Evolutionary conservation across 1,140 invertebrate genomes (phyloP), one percentile per base, ranked within the genome.

Genomic region (Ephestia elutella): DNA sequence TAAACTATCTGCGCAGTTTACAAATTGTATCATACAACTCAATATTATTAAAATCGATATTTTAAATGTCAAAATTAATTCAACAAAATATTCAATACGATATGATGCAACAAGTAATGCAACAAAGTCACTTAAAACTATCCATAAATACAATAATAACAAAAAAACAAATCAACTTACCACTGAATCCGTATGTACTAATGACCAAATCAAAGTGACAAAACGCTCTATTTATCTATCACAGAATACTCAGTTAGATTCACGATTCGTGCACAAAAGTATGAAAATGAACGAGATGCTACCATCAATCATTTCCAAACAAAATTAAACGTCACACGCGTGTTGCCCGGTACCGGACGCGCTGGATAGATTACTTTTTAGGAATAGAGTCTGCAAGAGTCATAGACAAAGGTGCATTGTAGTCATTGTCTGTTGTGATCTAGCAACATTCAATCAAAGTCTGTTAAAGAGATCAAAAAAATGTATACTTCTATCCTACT

Each of bases 241-340:
- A 44, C 38, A 44, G 15, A 44, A 44, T 9, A 13, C 15, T 44
- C 38, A 44, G 38, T 51, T 56, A 61, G 49, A 49, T 54, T 19
- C 61, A 49, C 35, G 61, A 53, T 65, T 59, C 58, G 54, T 49
- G 57, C 62, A 73, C 63, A 65, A 75, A 78, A 77, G 73, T 80
- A 84, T 77, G 73, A 80, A 78, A 75, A 77, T 76, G 73, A 78
- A 73, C 71, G 62, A 68, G 67, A 58, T 62, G 35, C 59, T 51
- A 61, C 68, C 71, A 86, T 86, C 80, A 83, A 86, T 86, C 82
- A 86, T 86, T 71, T 70, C 63, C 76, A 72, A 79, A 82, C 80
- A 75, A 86, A 86, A 83, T 86, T 82, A 86, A 83, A 83, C 75
- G 80, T 83, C 82, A 86, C 71, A 79, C 71, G 75, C 75, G 75